Percentiles rank a stretch among this genome's conserved stretches.
phyloP scores from a whole-genome alignment of 1,140 invertebrate genomes.

The Trachymyrmex cornetzi region DNA sequence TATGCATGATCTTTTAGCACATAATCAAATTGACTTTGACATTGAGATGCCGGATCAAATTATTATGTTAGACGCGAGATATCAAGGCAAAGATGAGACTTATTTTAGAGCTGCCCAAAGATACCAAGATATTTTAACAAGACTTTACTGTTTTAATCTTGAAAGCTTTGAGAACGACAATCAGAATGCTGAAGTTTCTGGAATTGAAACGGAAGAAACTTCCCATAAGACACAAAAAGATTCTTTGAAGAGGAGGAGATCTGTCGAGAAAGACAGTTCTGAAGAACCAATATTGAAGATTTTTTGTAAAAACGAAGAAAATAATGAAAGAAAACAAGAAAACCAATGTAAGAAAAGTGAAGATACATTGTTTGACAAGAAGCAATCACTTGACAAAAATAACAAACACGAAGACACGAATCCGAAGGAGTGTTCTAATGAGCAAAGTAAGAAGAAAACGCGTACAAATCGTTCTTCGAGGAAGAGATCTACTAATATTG shows the following conservation, averaged over 20 bases:
- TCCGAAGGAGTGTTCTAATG: not conserved
- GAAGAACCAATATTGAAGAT: slow-evolving; percentile 19
- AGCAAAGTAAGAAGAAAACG: not conserved
- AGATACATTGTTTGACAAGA: not conserved
- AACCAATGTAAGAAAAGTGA: not conserved
- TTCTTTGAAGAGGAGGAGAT: slow-evolving; percentile 7
- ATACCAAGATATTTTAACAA: slow-evolving; percentile 83
- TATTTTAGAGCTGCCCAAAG: slow-evolving; percentile 86
- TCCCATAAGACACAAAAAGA: not conserved
- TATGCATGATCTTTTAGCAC: slow-evolving; percentile 79
- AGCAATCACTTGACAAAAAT: not conserved
- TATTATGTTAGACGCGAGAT: slow-evolving; percentile 88
- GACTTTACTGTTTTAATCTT: slow-evolving; percentile 73
- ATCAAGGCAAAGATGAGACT: slow-evolving; percentile 86
- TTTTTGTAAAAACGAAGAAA: not conserved
- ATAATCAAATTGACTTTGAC: slow-evolving; percentile 84
- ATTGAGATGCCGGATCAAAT: slow-evolving; percentile 88
- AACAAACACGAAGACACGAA: not conserved
- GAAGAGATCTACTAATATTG: slow-evolving; percentile 26
- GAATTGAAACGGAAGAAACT: slow-evolving; percentile 14
- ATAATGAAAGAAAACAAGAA: not conserved
- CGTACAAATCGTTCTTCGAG: not conserved
- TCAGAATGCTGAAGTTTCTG: not conserved
- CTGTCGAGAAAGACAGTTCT: not conserved
- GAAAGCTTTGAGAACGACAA: slow-evolving; percentile 15